Evolutionary conservation across 1,140 invertebrate species (phyloP), one percentile per base, ranked within the genome.

Genomic region (Ditylenchus dipsaci): DNA sequence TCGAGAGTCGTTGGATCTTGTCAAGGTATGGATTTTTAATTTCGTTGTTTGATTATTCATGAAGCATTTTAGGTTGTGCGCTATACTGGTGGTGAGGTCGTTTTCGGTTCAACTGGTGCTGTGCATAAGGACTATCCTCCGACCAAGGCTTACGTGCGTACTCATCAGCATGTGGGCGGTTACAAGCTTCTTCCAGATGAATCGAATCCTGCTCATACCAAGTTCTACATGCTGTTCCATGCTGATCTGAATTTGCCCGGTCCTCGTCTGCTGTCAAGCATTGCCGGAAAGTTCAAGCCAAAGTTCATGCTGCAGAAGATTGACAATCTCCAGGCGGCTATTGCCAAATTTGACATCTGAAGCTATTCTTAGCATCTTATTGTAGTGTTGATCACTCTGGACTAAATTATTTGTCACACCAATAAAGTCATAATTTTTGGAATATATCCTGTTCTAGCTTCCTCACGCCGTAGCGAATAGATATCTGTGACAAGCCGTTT

Each of bases 151-250:
- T 71, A 69, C 43, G 65, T 68, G n/a, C 65, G 67, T 1, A 69
- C 67, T n/a, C 67, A 67, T 65, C 67, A 69, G 38, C 53, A 69
- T 42, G 17, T 69, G 30, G 67, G 67, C 19, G 67, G 67, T n/a
- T 69, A 69, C 43, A 23, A 69, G 21, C 63, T 65, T 65, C 63
- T n/a, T 56, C 63, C 63, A 38, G 8, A 21, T n/a, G 65, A 59
- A n/a, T 23, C 3, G 23, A 0, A 47, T 29, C 21, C 11, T 29
- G 42, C 56, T 17, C 1, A 47, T n/a, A 71, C 67, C 3, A 38
- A 38, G 11, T 38, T 38, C 33, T 38, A 11, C 27, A 68, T 43
- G 13, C 65, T 8, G 65, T 67, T 33, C 33, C 65, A 69, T 47
- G 67, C 67, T 1, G 67, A 69, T 68, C 29, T 69, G 5, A 69